Conservation (phyloP, 1,140 invertebrate species). For the Rhagoletis pomonella region DNA sequence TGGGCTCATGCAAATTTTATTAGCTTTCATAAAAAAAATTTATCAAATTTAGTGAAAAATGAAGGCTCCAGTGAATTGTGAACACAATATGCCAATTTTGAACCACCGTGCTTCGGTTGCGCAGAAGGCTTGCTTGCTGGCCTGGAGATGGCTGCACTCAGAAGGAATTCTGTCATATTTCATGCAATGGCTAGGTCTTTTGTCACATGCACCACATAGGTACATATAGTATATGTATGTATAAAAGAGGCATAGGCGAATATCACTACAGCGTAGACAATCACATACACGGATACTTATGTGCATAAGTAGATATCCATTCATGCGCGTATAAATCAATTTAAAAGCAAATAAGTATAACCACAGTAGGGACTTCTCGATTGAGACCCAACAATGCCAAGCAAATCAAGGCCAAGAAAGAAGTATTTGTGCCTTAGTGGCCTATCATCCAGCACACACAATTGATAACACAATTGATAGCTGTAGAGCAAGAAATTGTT, state of each 20-base stretch:
- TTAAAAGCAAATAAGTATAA: slow-evolving; percentile 43
- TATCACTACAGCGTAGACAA: no score
- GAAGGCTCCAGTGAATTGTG: no score
- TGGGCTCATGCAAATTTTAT: no score
- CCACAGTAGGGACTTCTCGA: background rate
- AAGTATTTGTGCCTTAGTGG: background rate
- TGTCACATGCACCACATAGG: background rate
- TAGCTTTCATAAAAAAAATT: no score
- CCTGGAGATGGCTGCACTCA: background rate
- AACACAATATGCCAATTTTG: no score
- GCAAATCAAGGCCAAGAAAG: background rate
- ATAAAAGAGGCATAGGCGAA: background rate
- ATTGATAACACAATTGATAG: background rate
- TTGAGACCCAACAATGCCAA: background rate
- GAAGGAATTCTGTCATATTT: slow-evolving; percentile 17
- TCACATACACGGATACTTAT: background rate
- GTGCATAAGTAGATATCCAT: background rate
- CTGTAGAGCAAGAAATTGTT: background rate
- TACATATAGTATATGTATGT: background rate
- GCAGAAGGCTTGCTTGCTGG: background rate
- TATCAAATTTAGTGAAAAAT: no score
- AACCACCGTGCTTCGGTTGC: background rate
- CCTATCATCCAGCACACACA: background rate
- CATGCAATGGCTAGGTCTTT: background rate
- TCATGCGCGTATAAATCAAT: slow-evolving; percentile 32